These are phyloP conservation scores for Cynocephalus volans DNA, from an alignment of 2,113 vertebrate genomes.

Conservation along the genomic window DNA sequence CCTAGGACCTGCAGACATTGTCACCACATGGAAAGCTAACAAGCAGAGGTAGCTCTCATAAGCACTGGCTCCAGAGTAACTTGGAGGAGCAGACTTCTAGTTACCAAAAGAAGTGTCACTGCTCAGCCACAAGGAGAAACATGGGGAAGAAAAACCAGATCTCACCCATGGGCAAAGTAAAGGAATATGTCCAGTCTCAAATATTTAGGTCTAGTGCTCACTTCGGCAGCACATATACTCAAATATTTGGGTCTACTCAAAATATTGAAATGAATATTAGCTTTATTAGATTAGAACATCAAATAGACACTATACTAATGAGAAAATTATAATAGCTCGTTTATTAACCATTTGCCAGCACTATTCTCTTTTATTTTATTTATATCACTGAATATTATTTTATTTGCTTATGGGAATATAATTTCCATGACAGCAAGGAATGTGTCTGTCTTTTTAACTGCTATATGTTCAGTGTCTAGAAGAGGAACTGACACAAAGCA, in stretches of 20 bases:
- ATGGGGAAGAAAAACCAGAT: not conserved
- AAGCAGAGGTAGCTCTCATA: not conserved
- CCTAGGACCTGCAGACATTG: not conserved
- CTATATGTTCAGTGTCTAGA: not conserved
- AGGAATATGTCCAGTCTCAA: not conserved
- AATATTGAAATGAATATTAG: not conserved
- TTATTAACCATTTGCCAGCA: not conserved
- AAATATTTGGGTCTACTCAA: not conserved
- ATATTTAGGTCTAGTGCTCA: not conserved
- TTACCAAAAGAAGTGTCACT: not conserved
- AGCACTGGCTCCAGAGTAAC: not conserved
- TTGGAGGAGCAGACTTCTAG: not conserved
- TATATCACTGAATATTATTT: not conserved
- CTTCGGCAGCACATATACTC: too few species aligned
- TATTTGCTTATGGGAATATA: not conserved
- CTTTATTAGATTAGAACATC: not conserved
- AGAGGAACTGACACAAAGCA: not conserved
- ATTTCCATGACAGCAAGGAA: not conserved
- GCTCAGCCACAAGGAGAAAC: not conserved
- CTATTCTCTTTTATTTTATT: not conserved
- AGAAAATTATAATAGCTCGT: not conserved
- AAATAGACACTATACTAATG: not conserved
- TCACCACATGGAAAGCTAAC: not conserved
- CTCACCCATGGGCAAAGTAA: not conserved
- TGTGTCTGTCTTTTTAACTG: not conserved